Evolutionary conservation across 2,888 invertebrate genomes (phyloP).

Genomic region (Zygogramma bicolorata): DNA sequence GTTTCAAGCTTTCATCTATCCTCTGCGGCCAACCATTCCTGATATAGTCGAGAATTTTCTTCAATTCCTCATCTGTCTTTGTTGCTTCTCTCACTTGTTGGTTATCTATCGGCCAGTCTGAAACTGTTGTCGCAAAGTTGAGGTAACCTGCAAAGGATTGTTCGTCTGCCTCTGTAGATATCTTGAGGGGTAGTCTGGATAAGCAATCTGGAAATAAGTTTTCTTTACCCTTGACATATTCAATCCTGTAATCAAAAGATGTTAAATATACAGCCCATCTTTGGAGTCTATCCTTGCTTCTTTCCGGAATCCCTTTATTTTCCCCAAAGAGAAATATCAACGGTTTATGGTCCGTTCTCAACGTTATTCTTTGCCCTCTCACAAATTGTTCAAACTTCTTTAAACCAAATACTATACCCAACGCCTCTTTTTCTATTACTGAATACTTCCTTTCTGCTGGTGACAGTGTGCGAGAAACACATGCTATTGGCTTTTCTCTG

Average conservation of each 20-base stretch:
- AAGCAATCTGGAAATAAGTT: neutral
- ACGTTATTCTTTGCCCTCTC: neutral
- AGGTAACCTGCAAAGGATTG: constrained; percentile 16
- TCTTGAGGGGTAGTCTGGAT: no score
- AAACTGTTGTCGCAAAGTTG: constrained; percentile 6
- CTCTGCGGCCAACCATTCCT: neutral
- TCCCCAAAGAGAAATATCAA: constrained; percentile 53
- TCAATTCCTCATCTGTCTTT: neutral
- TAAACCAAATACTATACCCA: neutral
- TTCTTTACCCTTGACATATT: neutral
- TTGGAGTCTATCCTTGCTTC: constrained; percentile 45
- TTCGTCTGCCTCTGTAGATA: no score
- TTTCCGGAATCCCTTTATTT: constrained; percentile 53
- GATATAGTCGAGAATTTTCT: neutral
- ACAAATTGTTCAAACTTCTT: neutral
- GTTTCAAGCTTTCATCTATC: neutral
- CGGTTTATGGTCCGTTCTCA: constrained; percentile 57
- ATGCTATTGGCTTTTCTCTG: constrained; percentile 10
- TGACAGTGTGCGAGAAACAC: neutral
- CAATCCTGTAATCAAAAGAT: neutral
- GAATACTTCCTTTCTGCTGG: constrained; percentile 18
- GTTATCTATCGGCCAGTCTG: constrained; percentile 29
- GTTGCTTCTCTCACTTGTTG: neutral
- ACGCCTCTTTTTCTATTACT: constrained; percentile 10
- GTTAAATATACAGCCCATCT: no score